These are phyloP conservation scores for Trematomus bernacchii DNA, from an alignment of 2,797 vertebrate species.

Conservation along the genomic window DNA sequence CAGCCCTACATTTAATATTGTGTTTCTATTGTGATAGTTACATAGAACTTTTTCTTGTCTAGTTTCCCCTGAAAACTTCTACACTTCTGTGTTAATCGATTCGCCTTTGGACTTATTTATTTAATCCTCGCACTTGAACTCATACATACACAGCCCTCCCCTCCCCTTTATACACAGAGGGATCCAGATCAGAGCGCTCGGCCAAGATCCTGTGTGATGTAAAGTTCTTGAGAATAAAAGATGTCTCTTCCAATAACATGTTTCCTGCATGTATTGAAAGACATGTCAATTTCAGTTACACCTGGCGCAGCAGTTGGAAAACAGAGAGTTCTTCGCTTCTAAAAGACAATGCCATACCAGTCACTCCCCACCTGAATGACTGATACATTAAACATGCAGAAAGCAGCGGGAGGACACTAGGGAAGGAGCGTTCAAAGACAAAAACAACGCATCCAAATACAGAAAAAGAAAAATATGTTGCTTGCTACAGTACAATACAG, in stretches of 20 bases:
- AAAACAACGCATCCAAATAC: conserved; percentile 74
- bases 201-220: conserved; percentile 83
- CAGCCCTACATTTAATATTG: conserved; percentile 18
- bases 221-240: conserved; percentile 85
- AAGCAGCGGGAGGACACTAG: conserved; percentile 79
- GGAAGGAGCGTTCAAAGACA: conserved; percentile 75
- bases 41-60: conserved; percentile 46
- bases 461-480: conserved; percentile 57
- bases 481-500: conserved; percentile 43
- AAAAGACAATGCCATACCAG: conserved; percentile 80
- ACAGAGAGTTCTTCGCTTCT: conserved; percentile 73
- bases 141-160: conserved; percentile 55
- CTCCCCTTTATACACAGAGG: conserved; percentile 72
- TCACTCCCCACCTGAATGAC: conserved; percentile 85
- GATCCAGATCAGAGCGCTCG: conserved; percentile 82
- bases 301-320: conserved; percentile 73
- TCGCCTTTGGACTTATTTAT: conserved; percentile 80
- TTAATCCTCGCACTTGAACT: conserved; percentile 58
- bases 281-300: conserved; percentile 86
- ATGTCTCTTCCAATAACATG: conserved; percentile 84
- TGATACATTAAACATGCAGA: conserved; percentile 85
- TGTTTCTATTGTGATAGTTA: conserved; percentile 25
- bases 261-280: conserved; percentile 79
- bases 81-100: conserved; percentile 75
- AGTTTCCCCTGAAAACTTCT: conserved; percentile 68